Base-by-base conservation (phyloP, 2,797 vertebrate genomes). In the Aulostomus chinensis region DNA sequence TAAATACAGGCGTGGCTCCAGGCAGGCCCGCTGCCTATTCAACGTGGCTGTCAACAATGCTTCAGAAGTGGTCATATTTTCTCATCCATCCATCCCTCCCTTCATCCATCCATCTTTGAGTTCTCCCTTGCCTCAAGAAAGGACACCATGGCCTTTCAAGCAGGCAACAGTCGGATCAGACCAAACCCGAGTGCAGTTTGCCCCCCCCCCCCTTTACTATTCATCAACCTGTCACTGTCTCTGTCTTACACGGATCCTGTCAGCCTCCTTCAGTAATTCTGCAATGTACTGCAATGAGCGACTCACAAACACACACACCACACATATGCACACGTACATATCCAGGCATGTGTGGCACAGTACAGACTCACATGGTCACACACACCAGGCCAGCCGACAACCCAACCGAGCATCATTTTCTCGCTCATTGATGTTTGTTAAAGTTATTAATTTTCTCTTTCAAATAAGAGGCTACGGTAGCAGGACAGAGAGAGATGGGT, bases 391-490 rank as follows among this genome's bases (percentile, higher is more conserved):
- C 62, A 80, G 81, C 79, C 51, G 47, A 76, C 74, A 77, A 67
- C 65, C 76, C 69, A 74, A 86, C 78, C 80, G 5, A 80, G 72
- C 76, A 80, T 72, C 76, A 77, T 41, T 73, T 56, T 45, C 58
- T 74, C 13, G 54, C 73, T 77, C 78, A 87, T 88, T 90, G 89
- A 92, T 89, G 86, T 92, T 88, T 85, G 83, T 82, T 78, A 80
- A 73, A 91, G 89, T 92, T 92, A 90, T 92, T 91, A 87, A 91
- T 92, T 91, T 92, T 86, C 88, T 88, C 80, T 64, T 80, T 83
- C 73, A 90, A 90, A 90, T 92, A 89, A 92, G 88, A 92, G 89
- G 81, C 86, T 80, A 69, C 35, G 47, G 69, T 67, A 84, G 80
- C 84, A 88, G 85, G 83, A 90, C 84, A 89, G 78, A 86, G 48